Conservation (phyloP, 2,888 invertebrate genomes). For the Cantharis rustica region DNA sequence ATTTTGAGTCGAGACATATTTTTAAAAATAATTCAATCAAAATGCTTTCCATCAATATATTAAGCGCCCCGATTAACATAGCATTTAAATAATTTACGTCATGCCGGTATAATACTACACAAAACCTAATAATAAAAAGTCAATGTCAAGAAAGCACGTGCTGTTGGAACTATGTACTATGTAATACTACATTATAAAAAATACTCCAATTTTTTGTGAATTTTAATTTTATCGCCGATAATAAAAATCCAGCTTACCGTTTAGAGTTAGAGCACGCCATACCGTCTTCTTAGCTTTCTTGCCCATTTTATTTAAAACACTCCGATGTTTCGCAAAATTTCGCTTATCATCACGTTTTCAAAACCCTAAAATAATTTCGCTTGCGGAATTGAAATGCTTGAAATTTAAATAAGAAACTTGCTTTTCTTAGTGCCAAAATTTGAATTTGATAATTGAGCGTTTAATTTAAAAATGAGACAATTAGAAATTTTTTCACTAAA, state of each 20-base stretch:
- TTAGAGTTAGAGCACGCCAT: conserved; percentile 66
- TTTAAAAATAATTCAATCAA: background rate
- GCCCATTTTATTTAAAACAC: conserved; percentile 57
- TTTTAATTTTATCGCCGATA: too few species aligned
- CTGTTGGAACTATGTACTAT: background rate
- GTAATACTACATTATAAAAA: conserved; percentile 17
- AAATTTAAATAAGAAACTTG: background rate
- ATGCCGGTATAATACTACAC: background rate
- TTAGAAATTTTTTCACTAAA: conserved; percentile 5
- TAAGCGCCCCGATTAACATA: background rate
- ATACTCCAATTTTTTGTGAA: background rate
- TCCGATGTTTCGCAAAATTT: conserved; percentile 17
- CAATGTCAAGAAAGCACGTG: conserved; percentile 17
- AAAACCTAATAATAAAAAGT: background rate
- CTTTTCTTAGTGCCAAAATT: background rate
- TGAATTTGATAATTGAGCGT: background rate
- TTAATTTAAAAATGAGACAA: background rate
- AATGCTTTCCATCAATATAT: background rate
- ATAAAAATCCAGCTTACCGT: conserved; percentile 52
- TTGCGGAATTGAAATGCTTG: background rate
- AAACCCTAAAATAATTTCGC: background rate
- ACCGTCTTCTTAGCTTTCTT: conserved; percentile 66
- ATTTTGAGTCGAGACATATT: background rate
- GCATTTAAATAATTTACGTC: background rate
- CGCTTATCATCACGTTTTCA: conserved; percentile 13